These are phyloP conservation scores for Grantiella picta DNA, from an alignment of 2,113 vertebrate genomes.

Conservation along the genomic window DNA sequence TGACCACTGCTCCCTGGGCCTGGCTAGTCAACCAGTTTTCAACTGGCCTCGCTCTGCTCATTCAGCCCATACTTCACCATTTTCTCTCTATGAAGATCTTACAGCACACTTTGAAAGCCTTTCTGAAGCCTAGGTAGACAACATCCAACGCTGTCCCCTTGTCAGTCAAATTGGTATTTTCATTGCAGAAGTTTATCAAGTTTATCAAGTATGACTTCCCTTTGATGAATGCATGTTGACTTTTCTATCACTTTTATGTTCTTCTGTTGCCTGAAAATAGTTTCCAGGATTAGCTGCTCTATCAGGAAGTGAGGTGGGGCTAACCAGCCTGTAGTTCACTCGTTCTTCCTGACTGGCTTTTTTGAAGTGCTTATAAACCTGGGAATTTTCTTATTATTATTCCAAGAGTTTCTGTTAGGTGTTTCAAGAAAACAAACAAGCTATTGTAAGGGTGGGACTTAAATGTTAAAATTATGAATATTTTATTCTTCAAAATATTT, in stretches of 20 bases:
- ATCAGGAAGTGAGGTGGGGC: not conserved
- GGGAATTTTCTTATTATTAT: not conserved
- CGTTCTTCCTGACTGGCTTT: not conserved
- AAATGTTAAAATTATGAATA: not conserved
- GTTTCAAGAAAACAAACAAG: not conserved
- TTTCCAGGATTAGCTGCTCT: not conserved
- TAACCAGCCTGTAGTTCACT: not conserved
- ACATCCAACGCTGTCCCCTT: not conserved
- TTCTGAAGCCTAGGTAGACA: not conserved
- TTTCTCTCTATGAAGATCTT: not conserved
- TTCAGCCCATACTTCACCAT: not conserved
- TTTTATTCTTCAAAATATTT: not conserved
- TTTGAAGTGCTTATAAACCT: not conserved
- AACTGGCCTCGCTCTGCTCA: rapidly evolving
- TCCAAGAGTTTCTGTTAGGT: not conserved
- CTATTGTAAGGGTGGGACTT: not conserved
- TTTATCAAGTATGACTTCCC: not conserved
- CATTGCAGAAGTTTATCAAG: not conserved
- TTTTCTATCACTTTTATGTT: not conserved
- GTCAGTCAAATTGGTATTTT: not conserved
- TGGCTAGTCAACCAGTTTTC: not conserved
- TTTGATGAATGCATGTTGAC: not conserved
- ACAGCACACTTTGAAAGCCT: not conserved
- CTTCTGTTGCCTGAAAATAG: not conserved
- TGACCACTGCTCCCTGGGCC: not conserved